These are phyloP conservation scores for Epizoanthus illoricatus DNA, from an alignment of 92 coral and sea anemone species.

Conservation along the genomic window DNA sequence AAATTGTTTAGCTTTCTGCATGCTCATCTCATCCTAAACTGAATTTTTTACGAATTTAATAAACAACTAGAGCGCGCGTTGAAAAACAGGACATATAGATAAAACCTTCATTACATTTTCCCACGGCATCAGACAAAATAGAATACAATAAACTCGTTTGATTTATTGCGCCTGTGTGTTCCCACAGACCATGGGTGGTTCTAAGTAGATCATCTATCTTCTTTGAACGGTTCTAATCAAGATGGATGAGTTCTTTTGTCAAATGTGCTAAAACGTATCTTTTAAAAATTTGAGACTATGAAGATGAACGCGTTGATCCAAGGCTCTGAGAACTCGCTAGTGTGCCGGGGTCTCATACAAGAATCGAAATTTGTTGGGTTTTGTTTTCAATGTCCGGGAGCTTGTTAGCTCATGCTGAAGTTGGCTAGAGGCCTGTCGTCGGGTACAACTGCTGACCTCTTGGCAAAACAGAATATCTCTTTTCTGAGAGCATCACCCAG, in stretches of 20 bases:
- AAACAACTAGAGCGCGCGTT: background rate
- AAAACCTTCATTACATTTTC: constrained; percentile 5
- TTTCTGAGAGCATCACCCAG: constrained; percentile 5
- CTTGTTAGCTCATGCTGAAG: constrained; percentile 29
- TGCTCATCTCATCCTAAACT: too few relatives aligned
- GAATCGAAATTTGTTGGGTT: background rate
- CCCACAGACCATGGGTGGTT: constrained; percentile 31
- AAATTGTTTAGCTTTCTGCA: too few relatives aligned
- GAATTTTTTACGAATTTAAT: background rate
- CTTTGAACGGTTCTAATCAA: constrained; percentile 23
- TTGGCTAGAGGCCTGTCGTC: constrained; percentile 30
- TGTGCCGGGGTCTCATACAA: too few relatives aligned
- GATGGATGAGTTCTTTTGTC: constrained; percentile 40
- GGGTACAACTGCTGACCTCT: constrained; percentile 29
- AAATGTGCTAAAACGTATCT: constrained; percentile 31
- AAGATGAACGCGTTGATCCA: too few relatives aligned
- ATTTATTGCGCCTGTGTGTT: constrained; percentile 37
- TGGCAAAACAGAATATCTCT: constrained; percentile 33
- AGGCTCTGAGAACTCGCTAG: too few relatives aligned
- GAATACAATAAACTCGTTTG: constrained; percentile 22
- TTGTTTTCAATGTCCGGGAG: constrained; percentile 1
- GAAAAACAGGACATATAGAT: background rate
- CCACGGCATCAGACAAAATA: constrained; percentile 37
- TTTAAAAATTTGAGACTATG: constrained; percentile 13
- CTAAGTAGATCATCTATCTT: constrained; percentile 29